Evolutionary conservation across 2,888 invertebrate genomes (phyloP), one percentile per base, ranked within the genome.

Genomic region (Pandemis cinnamomeana): DNA sequence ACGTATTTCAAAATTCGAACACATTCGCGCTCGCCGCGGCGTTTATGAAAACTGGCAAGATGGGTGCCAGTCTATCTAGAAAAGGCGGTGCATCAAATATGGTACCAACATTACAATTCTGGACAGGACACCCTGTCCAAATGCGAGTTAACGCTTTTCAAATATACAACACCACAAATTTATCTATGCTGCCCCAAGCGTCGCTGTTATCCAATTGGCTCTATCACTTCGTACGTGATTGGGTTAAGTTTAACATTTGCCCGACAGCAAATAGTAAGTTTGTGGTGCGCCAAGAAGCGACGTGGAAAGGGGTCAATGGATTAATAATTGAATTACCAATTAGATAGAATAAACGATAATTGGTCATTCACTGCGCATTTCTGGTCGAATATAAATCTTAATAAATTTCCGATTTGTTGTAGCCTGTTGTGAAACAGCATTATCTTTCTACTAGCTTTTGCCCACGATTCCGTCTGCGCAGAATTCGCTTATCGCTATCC

Each of bases 291-390:
- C 81, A 82, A 80, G 78, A 83, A 73, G 77, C 80, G 79, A 69
- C 80, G 71, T 77, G 77, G 79, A 87, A 89, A 80, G 83, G 81
- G 90, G 88, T 85, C 89, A 87, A 86, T 87, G 88, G 89, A 89
- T 90, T 87, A 89, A 86, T 91, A 87, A 91, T 89, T 84, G 84
- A 82, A 79, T 78, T 77, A 77, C 80, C 81, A 76, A 83, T 85
- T 84, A 83, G 76, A 77, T 72, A 68, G 69, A 71, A 67, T 69
- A 67, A 67, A 63, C 60, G 62, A 68, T 72, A 74, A 76, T 76
- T 73, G 72, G 75, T 3, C 68, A 72, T 68, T 67, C 67, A 63
- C 55, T 62, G 41, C 62, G 63, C 71, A 71, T 41, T 42, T 20
- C 60, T 36, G 58, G n/a, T 58, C 64, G 58, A 27, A 60, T 48